Percentiles rank a stretch among this genome's conserved stretches.
Evolutionary conservation across 2,888 invertebrate species (phyloP).

Genomic region (Theretra japonica): DNA sequence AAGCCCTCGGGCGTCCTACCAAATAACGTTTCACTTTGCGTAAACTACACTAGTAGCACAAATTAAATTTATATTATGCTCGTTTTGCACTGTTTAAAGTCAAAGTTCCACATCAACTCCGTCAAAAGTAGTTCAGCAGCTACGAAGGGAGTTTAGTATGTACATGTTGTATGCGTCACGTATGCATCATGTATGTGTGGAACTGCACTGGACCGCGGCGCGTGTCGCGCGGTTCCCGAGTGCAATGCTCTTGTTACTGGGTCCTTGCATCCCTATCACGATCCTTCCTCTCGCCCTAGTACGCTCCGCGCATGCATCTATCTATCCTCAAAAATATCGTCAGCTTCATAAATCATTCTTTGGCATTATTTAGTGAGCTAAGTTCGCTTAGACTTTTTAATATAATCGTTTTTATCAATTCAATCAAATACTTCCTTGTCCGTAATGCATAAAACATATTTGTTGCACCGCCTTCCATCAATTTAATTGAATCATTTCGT

Average conservation of each 20-base stretch:
- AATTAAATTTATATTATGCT: slow-evolving; percentile 71
- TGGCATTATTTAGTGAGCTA: slow-evolving; percentile 83
- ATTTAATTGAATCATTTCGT: slow-evolving; percentile 43
- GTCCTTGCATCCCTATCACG: slow-evolving; percentile 66
- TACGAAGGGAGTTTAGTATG: slow-evolving; percentile 69
- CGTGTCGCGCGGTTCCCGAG: slow-evolving; percentile 28
- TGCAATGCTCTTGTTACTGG: slow-evolving; percentile 41
- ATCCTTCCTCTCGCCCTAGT: slow-evolving; percentile 61
- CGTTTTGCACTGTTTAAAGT: slow-evolving; percentile 64
- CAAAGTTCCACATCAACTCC: slow-evolving; percentile 67
- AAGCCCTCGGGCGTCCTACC: slow-evolving; percentile 54
- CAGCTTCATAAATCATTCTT: slow-evolving; percentile 75
- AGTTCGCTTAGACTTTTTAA: slow-evolving; percentile 62
- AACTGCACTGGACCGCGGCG: slow-evolving; percentile 37
- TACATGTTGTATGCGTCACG: slow-evolving; percentile 55
- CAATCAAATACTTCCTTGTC: slow-evolving; percentile 47
- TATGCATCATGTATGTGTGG: no score
- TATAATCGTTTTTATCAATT: slow-evolving; percentile 38
- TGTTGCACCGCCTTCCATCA: slow-evolving; percentile 60
- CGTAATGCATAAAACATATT: slow-evolving; percentile 62
- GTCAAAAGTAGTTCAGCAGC: slow-evolving; percentile 63
- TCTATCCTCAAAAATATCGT: slow-evolving; percentile 56
- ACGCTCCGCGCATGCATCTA: slow-evolving; percentile 61
- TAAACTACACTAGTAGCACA: slow-evolving; percentile 76
- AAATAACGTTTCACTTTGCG: slow-evolving; percentile 62